Percentiles rank a stretch among this genome's conserved stretches.
These are phyloP conservation scores for Manduca sexta DNA, from an alignment of 1,140 invertebrate genomes.

Conservation along the genomic window DNA sequence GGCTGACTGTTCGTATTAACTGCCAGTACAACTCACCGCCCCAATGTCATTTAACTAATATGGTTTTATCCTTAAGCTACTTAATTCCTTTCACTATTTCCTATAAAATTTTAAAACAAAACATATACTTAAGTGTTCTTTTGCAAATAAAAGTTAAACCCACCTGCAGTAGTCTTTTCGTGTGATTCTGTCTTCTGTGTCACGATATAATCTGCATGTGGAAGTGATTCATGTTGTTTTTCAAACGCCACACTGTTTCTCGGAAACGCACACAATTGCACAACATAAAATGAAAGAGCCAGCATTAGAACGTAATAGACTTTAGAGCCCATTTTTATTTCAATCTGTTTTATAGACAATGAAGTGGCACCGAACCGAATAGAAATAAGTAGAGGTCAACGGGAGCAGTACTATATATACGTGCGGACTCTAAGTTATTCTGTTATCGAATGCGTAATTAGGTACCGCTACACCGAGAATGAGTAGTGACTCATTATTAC, in stretches of 20 bases:
- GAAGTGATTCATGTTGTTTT: background rate
- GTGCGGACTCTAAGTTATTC: background rate
- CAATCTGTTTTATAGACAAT: too few relatives aligned
- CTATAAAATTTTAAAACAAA: too few relatives aligned
- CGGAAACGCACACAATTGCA: background rate
- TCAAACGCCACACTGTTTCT: background rate
- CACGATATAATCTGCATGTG: too few relatives aligned
- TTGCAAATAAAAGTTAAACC: too few relatives aligned
- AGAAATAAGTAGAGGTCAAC: conserved; percentile 6
- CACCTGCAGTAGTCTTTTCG: too few relatives aligned
- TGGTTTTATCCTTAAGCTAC: too few relatives aligned
- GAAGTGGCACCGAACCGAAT: background rate
- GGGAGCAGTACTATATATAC: background rate
- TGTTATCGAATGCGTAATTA: background rate
- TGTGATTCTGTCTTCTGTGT: too few relatives aligned
- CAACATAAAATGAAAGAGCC: background rate
- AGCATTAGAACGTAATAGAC: background rate
- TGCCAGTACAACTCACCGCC: too few relatives aligned
- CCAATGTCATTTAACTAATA: too few relatives aligned
- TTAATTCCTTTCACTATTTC: too few relatives aligned
- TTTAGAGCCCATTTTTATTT: background rate
- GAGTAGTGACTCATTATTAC: background rate
- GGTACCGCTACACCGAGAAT: background rate
- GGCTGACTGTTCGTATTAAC: too few relatives aligned
- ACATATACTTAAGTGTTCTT: too few relatives aligned